Percentiles rank a stretch among this genome's conserved stretches.
phyloP scores from a whole-genome alignment of 1,140 invertebrate species.

The Drosophila miranda region DNA sequence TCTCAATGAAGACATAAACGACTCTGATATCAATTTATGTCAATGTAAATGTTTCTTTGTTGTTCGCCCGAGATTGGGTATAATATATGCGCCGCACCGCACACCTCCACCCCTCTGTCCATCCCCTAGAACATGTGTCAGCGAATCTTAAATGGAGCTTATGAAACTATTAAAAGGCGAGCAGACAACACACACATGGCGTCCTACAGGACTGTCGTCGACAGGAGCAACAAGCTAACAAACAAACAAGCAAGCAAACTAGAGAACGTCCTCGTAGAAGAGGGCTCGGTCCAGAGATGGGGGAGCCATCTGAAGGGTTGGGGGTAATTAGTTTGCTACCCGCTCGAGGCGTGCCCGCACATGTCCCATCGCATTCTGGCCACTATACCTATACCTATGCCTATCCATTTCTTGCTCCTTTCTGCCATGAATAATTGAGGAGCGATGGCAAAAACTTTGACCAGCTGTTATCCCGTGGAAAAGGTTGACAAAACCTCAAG shows the following conservation, averaged over 20 bases:
- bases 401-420: background rate
- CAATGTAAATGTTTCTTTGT: slow-evolving; percentile 66
- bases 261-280: slow-evolving; percentile 21
- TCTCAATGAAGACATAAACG: slow-evolving; percentile 78
- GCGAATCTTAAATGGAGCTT: slow-evolving; percentile 82
- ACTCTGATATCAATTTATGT: slow-evolving; percentile 79
- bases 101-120: slow-evolving; percentile 37
- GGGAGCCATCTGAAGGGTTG: slow-evolving; percentile 11
- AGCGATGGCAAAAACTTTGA: slow-evolving; percentile 66
- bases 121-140: slow-evolving; percentile 75
- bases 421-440: slow-evolving; percentile 72
- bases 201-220: slow-evolving; percentile 22
- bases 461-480: slow-evolving; percentile 42
- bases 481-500: slow-evolving; percentile 55
- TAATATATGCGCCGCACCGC: slow-evolving; percentile 60
- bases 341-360: slow-evolving; percentile 63
- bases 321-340: slow-evolving; percentile 79
- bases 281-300: background rate
- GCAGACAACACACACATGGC: slow-evolving; percentile 50
- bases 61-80: slow-evolving; percentile 40
- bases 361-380: slow-evolving; percentile 13
- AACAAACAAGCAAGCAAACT: slow-evolving; percentile 62
- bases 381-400: no score
- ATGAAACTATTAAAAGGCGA: slow-evolving; percentile 81
- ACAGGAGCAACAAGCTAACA: slow-evolving; percentile 37